Conservation (phyloP, 2,113 vertebrate species). For the Planiliza haematocheilus region DNA sequence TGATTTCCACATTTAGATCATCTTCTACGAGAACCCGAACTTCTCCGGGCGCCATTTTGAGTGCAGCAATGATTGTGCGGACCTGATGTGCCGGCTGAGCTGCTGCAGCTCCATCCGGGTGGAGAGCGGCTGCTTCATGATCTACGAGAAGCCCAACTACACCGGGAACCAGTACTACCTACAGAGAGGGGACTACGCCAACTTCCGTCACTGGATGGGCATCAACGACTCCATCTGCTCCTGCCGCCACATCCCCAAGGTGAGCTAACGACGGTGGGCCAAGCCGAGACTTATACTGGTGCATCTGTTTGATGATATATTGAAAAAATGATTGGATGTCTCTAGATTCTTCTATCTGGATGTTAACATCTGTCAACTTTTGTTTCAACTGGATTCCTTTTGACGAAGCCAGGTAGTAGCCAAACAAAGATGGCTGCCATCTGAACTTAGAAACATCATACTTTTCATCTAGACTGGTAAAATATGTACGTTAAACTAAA, state of each 20-base stretch:
- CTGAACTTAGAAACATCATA: too few relatives aligned
- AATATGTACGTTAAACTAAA: too few relatives aligned
- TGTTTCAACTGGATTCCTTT: too few relatives aligned
- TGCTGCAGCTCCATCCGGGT: conserved; percentile 76
- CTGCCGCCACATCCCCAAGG: conserved; percentile 65
- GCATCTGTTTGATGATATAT: too few relatives aligned
- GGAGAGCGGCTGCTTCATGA: conserved; percentile 78
- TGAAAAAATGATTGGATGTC: too few relatives aligned
- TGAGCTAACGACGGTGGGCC: conserved; percentile 43
- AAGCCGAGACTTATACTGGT: neutral
- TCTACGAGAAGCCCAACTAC: conserved; percentile 74
- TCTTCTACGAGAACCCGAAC: conserved; percentile 77
- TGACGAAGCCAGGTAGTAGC: too few relatives aligned
- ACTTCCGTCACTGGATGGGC: conserved; percentile 62
- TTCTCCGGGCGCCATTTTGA: conserved; percentile 71
- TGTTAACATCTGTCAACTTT: too few relatives aligned
- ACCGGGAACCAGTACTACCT: conserved; percentile 74
- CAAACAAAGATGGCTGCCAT: too few relatives aligned
- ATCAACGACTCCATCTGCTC: conserved; percentile 62
- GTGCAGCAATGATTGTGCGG: conserved; percentile 64
- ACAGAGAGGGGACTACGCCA: conserved; percentile 69
- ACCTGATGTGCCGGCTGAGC: conserved; percentile 63
- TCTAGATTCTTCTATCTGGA: too few relatives aligned
- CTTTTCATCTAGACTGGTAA: too few relatives aligned
- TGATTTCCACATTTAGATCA: conserved; percentile 62